Base-by-base conservation (phyloP, 2,888 invertebrate species). In the Cerastis leucographa region DNA sequence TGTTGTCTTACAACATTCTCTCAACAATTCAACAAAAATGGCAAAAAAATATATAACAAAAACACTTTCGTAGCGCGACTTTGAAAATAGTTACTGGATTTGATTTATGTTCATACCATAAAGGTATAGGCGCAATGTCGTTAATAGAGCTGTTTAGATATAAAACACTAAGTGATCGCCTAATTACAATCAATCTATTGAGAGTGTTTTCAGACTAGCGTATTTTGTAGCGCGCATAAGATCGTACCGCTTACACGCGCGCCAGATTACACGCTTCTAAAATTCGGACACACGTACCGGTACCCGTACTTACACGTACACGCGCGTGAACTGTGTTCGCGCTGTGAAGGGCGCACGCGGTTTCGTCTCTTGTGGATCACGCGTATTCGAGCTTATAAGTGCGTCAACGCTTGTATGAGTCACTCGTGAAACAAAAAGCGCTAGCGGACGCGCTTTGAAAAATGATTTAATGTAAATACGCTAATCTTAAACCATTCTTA, bases 181-280 rank as follows among this genome's bases (percentile, higher is more conserved):
- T 6, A 64, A 42, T 71, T 40, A 64, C 40, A 74, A 64, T 65
- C 64, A 61, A 72, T n/a, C 51, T 67, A 82, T 74, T 73, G 54
- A 25, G n/a, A 54, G 54, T 11, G 12, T n/a, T 54, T 54, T 11
- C 54, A 12, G n/a, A n/a, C n/a, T 14, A 17, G 25, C 14, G 56
- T 56, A 56, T 25, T 56, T 56, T 56, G 25, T 51, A 56, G 54
- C 25, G 5, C 54, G 12, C n/a, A 12, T 5, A n/a, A 54, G n/a
- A n/a, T 12, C n/a, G n/a, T 54, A 51, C 8, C 51, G 54, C 12
- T 11, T 56, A 56, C 14, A 51, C 51, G 9, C 51, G 46, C 14
- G 14, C 46, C 46, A 46, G 4, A 46, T 2, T 46, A 44, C 14
- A 46, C 46, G 22, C 9, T 49, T 22, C 8, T 8, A 54, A n/a